Percentiles rank a stretch among this genome's conserved stretches.
Evolutionary conservation across 2,797 vertebrate species (phyloP).

Genomic region (Microtus agrestis): DNA sequence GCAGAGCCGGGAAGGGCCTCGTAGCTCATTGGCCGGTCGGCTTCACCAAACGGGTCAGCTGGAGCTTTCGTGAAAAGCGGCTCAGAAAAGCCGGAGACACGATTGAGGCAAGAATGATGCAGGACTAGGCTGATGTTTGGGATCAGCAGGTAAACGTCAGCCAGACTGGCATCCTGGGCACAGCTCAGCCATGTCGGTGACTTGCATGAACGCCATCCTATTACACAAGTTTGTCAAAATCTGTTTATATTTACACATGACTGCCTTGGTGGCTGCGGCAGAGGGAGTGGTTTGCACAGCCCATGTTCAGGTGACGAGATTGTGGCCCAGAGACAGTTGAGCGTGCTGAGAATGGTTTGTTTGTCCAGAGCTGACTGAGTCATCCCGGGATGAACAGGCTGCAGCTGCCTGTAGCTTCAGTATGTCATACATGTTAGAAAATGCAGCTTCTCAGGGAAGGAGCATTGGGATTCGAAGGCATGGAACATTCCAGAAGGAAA

Average conservation of each 20-base stretch:
- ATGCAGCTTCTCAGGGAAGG: not conserved
- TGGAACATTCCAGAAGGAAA: slow-evolving; percentile 12
- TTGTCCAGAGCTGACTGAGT: not conserved
- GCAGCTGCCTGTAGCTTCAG: fast-evolving
- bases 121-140: not conserved
- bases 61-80: not conserved
- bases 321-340: not conserved
- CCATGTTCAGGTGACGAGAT: slow-evolving; percentile 38
- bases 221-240: not conserved
- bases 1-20: not conserved
- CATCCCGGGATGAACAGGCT: not conserved
- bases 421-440: not conserved
- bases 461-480: not conserved
- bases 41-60: not conserved
- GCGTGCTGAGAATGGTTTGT: not conserved
- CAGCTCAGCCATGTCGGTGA: not conserved
- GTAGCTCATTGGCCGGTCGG: not conserved
- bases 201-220: slow-evolving; percentile 72
- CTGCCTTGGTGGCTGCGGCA: not conserved
- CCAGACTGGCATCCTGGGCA: not conserved
- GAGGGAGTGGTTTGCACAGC: not conserved
- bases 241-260: not conserved
- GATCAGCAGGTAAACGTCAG: fast-evolving
- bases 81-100: not conserved
- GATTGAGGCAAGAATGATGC: not conserved